Evolutionary conservation across 1,140 invertebrate genomes (phyloP).

Genomic region (Amyelois transitella): DNA sequence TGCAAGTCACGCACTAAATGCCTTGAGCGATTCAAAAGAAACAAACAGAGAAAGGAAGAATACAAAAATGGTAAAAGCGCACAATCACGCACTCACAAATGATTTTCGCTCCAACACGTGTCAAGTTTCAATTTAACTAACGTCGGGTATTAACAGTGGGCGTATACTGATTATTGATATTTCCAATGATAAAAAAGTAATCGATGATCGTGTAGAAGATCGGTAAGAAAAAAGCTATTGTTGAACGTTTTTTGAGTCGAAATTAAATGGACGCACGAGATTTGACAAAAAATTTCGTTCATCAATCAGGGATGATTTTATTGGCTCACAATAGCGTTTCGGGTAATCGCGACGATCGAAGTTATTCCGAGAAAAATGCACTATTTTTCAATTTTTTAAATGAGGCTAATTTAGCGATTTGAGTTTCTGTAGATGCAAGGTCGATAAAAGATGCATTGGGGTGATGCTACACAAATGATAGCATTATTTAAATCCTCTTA

Average conservation of each 20-base stretch:
- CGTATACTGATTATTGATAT: conserved; percentile 72
- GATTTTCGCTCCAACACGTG: conserved; percentile 69
- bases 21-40: background rate
- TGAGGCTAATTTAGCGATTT: conserved; percentile 36
- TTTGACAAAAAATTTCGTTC: conserved; percentile 59
- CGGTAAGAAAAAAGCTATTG: conserved; percentile 55
- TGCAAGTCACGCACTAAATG: conserved; percentile 52
- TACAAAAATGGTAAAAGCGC: conserved; percentile 61
- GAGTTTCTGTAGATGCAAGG: conserved; percentile 8
- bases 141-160: conserved; percentile 70
- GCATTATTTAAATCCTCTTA: background rate
- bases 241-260: conserved; percentile 47
- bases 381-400: conserved; percentile 51
- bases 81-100: conserved; percentile 65
- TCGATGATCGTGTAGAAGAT: conserved; percentile 67
- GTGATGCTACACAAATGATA: background rate
- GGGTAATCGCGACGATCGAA: conserved; percentile 41
- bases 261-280: conserved; percentile 51
- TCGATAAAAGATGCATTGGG: conserved; percentile 1
- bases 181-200: conserved; percentile 69
- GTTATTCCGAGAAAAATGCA: conserved; percentile 45
- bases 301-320: conserved; percentile 68
- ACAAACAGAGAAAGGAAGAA: background rate
- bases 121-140: conserved; percentile 71
- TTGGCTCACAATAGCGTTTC: conserved; percentile 54